Percentiles rank a stretch among this genome's conserved stretches.
Conservation (phyloP, 2,888 invertebrate genomes). For the Hartigia nigra region DNA sequence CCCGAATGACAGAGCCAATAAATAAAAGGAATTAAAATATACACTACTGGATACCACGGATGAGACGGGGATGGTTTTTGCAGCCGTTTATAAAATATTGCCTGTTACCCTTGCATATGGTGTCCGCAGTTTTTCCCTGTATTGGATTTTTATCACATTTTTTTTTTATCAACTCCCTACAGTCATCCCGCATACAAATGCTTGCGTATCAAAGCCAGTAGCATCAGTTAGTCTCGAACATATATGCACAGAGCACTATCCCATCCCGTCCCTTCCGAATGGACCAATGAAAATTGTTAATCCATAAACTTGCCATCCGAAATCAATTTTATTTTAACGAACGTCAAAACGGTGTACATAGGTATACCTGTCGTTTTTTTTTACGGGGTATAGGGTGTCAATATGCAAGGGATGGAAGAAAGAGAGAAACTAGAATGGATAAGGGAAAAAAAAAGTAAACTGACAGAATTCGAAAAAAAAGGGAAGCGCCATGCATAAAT, state of each 20-base stretch:
- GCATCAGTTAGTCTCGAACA: not conserved
- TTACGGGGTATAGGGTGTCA: not conserved
- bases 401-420: not conserved
- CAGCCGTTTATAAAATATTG: constrained; percentile 7
- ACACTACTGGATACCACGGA: not conserved
- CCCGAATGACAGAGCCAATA: constrained; percentile 31
- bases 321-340: not conserved
- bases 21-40: constrained; percentile 35
- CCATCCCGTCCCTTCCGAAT: not conserved
- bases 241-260: constrained; percentile 1
- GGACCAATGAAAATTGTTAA: not conserved
- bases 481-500: constrained; percentile 23
- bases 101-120: not conserved
- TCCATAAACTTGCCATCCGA: not conserved
- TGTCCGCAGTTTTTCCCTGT: constrained; percentile 2
- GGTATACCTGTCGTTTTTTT: not conserved
- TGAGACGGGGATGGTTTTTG: not conserved
- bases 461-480: constrained; percentile 18
- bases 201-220: not conserved
- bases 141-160: not conserved
- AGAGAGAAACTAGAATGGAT: not conserved
- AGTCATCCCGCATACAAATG: not conserved
- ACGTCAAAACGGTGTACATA: not conserved
- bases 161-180: constrained; percentile 1
- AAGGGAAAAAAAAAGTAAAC: constrained; percentile 21